These are phyloP conservation scores for Plectus sambesii DNA, from an alignment of 1,140 invertebrate species.

Conservation along the genomic window DNA sequence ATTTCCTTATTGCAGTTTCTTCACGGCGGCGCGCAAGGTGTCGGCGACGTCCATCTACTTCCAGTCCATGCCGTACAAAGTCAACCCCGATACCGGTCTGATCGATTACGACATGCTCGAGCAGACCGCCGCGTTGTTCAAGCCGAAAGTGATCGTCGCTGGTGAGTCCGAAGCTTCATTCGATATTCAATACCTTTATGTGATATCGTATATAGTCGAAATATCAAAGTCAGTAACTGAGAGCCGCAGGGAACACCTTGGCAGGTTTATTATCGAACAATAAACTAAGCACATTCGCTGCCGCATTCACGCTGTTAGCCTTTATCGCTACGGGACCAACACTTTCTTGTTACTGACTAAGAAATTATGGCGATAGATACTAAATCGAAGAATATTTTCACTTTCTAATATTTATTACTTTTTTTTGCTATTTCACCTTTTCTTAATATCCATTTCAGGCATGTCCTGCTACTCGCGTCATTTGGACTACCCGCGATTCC, in stretches of 20 bases:
- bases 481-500: conserved; percentile 71
- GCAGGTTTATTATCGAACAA: too few relatives aligned
- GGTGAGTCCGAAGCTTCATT: conserved; percentile 45
- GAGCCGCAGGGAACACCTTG: too few relatives aligned
- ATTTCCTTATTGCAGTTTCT: conserved; percentile 83
- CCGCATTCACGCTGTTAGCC: too few relatives aligned
- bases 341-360: too few relatives aligned
- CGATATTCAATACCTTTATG: not conserved
- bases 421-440: conserved; percentile 5
- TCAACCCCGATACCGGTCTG: conserved; percentile 68
- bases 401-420: too few relatives aligned
- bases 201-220: too few relatives aligned
- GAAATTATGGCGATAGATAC: too few relatives aligned
- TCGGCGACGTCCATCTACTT: conserved; percentile 96
- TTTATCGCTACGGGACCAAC: too few relatives aligned
- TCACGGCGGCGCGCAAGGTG: conserved; percentile 77
- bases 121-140: conserved; percentile 70
- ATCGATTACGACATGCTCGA: conserved; percentile 85
- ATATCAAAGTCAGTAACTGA: too few relatives aligned
- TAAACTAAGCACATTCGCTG: too few relatives aligned
- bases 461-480: conserved; percentile 69
- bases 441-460: conserved; percentile 50
- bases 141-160: conserved; percentile 84
- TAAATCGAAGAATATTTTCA: too few relatives aligned
- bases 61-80: conserved; percentile 95